These are phyloP conservation scores for Atrichornis clamosus DNA, from an alignment of 2,113 vertebrate genomes.

Conservation along the genomic window DNA sequence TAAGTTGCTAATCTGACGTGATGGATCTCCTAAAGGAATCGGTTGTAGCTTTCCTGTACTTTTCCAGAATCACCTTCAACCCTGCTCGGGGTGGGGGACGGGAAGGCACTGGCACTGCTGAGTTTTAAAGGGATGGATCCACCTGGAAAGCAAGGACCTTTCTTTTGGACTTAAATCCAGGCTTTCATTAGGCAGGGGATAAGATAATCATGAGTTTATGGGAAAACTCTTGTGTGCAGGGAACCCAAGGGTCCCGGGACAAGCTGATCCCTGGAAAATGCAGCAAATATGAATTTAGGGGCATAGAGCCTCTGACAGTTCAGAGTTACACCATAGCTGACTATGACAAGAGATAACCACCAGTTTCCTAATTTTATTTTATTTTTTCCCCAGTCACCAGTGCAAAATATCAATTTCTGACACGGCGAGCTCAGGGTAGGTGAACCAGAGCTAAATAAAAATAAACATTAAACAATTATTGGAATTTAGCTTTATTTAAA, in stretches of 20 bases:
- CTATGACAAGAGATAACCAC: neutral
- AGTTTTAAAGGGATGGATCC: neutral
- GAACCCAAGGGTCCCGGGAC: neutral
- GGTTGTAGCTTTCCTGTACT: slow-evolving; percentile 37
- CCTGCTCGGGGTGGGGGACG: rapidly evolving
- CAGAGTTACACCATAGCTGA: rapidly evolving
- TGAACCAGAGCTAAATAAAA: slow-evolving; percentile 79
- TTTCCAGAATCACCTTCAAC: slow-evolving; percentile 62
- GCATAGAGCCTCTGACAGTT: neutral
- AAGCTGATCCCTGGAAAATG: neutral
- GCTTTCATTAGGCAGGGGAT: neutral
- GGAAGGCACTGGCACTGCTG: neutral
- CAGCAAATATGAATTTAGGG: neutral
- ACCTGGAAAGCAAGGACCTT: neutral
- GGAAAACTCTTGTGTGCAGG: neutral
- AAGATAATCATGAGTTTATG: rapidly evolving
- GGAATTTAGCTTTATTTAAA: slow-evolving; percentile 79
- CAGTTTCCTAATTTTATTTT: neutral
- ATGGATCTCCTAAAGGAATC: slow-evolving; percentile 62
- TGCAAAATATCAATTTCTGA: slow-evolving; percentile 73
- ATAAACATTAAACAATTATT: slow-evolving; percentile 83
- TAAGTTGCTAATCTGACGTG: slow-evolving; percentile 70
- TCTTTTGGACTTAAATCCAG: neutral
- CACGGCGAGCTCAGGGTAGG: slow-evolving; percentile 54
- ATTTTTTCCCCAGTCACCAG: neutral